phyloP scores from a whole-genome alignment of 2,888 invertebrate genomes.

The Cryptus viduatorius region DNA sequence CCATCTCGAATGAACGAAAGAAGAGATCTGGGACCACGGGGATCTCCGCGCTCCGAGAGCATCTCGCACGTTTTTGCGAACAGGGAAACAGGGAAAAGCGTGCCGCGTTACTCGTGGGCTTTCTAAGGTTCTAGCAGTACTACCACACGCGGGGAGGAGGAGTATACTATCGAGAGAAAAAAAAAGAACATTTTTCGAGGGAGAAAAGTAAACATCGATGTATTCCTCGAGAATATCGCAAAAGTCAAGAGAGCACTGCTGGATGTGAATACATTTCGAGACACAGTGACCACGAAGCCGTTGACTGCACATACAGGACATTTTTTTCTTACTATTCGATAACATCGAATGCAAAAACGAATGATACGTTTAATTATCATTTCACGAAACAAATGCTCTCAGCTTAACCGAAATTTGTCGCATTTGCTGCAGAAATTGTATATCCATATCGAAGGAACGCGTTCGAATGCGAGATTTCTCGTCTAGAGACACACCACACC shows the following conservation, averaged over 20 bases:
- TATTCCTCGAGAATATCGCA: not conserved
- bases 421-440: not conserved
- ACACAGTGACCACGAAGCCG: not conserved
- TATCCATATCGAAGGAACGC: not conserved
- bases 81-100: conserved; percentile 9
- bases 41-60: conserved; percentile 5
- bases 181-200: conserved; percentile 20
- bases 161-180: not conserved
- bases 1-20: not conserved
- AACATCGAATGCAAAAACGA: not conserved
- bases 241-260: not conserved
- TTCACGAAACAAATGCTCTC: conserved; percentile 1
- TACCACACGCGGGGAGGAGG: not conserved
- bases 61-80: conserved; percentile 21
- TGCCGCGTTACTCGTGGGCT: conserved; percentile 17
- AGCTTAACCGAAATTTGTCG: conserved; percentile 17
- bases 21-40: not conserved
- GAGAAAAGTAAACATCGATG: conserved; percentile 27
- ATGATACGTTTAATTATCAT: conserved; percentile 40
- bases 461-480: conserved; percentile 12
- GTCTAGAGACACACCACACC: conserved; percentile 7
- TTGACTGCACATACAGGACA: not conserved
- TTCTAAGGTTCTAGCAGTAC: not conserved
- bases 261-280: not conserved
- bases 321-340: not conserved